Percentiles rank a stretch among this genome's conserved stretches.
Evolutionary conservation across 2,888 invertebrate species (phyloP).

Genomic region (Pandemis heparana): DNA sequence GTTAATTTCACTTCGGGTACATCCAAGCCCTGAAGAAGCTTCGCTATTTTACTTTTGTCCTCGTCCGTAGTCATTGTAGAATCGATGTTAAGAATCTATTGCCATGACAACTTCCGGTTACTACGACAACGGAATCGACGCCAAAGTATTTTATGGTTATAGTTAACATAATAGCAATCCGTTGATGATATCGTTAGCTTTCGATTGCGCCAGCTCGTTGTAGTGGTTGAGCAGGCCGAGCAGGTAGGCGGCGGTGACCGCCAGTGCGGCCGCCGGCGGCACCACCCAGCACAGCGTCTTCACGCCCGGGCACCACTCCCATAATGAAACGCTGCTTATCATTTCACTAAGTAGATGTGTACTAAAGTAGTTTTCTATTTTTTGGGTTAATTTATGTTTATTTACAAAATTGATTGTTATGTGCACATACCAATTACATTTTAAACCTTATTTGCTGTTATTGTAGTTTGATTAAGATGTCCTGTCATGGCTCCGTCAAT

Average conservation of each 20-base stretch:
- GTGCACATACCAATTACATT: background rate
- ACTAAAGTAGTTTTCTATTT: background rate
- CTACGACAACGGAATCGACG: background rate
- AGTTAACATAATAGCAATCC: slow-evolving; percentile 21
- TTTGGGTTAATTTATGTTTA: background rate
- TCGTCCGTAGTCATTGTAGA: slow-evolving; percentile 73
- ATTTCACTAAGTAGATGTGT: background rate
- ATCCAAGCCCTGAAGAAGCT: slow-evolving; percentile 71
- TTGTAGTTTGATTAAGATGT: background rate
- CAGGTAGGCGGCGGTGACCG: slow-evolving; percentile 59
- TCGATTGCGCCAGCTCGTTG: slow-evolving; percentile 51
- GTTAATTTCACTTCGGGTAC: slow-evolving; percentile 71
- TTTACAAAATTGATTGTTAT: background rate
- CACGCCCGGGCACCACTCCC: slow-evolving; percentile 60
- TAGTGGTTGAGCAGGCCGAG: slow-evolving; percentile 55
- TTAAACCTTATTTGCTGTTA: background rate
- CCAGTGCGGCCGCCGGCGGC: slow-evolving; percentile 58
- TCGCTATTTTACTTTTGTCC: slow-evolving; percentile 70
- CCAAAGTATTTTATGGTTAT: background rate
- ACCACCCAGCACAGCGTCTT: slow-evolving; percentile 64
- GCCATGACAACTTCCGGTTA: slow-evolving; percentile 42
- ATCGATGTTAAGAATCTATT: slow-evolving; percentile 37
- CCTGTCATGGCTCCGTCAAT: background rate
- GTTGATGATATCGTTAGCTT: slow-evolving; percentile 55
- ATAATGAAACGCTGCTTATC: slow-evolving; percentile 49